A percentile compares a stretch with the other conserved stretches of the same genome.
phyloP scores from a whole-genome alignment of 2,888 invertebrate genomes.

The Dioctria linearis region DNA sequence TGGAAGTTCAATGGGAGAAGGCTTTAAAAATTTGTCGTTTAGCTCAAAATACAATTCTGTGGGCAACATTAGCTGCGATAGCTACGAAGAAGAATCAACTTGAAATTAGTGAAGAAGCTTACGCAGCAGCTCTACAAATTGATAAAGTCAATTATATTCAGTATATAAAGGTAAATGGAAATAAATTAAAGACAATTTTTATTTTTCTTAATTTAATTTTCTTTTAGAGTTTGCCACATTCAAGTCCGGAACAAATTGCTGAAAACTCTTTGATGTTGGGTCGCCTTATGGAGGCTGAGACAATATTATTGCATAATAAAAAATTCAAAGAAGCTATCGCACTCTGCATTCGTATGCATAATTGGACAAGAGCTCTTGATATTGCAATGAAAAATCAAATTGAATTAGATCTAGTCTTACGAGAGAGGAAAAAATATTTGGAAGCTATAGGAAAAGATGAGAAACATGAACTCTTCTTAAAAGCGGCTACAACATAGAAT shows the following conservation, averaged over 20 bases:
- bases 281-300: constrained; percentile 69
- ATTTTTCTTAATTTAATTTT: constrained; percentile 49
- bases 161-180: constrained; percentile 78
- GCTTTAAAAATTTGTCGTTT: constrained; percentile 83
- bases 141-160: constrained; percentile 91
- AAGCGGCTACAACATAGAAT: constrained; percentile 58
- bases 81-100: constrained; percentile 90
- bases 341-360: constrained; percentile 69
- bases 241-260: constrained; percentile 70
- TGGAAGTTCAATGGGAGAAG: constrained; percentile 86
- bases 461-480: constrained; percentile 65
- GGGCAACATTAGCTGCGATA: constrained; percentile 95
- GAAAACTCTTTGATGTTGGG: constrained; percentile 70
- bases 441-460: constrained; percentile 67
- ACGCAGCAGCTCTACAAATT: constrained; percentile 88
- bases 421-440: constrained; percentile 67
- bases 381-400: constrained; percentile 66
- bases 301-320: constrained; percentile 69
- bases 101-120: constrained; percentile 94
- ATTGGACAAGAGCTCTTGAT: constrained; percentile 69
- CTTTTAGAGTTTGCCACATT: constrained; percentile 60
- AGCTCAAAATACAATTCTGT: constrained; percentile 78
- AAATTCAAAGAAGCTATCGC: constrained; percentile 67
- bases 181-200: neutral
- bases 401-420: constrained; percentile 64